A percentile compares a stretch with the other conserved stretches of the same genome.
These are phyloP conservation scores for Spilogale gracilis DNA, from an alignment of 2,113 vertebrate genomes.

Conservation along the genomic window DNA sequence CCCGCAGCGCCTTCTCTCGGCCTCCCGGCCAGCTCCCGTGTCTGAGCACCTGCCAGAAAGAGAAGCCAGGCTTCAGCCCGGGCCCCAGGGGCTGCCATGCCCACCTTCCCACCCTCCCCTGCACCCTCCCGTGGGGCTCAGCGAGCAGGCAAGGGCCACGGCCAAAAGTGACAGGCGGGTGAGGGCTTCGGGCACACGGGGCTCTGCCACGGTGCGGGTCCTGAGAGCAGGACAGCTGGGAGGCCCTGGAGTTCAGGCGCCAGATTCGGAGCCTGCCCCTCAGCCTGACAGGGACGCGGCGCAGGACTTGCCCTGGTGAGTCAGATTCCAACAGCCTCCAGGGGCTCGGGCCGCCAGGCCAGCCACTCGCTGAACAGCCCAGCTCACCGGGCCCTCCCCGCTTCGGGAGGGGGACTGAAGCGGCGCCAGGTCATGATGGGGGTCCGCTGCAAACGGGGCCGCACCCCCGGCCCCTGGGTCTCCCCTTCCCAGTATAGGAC, in stretches of 20 bases:
- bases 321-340: neutral
- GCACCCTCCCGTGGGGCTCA: neutral
- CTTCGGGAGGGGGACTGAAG: neutral
- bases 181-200: neutral
- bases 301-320: neutral
- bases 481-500: neutral
- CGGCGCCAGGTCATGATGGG: neutral
- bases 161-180: neutral
- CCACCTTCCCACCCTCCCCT: neutral
- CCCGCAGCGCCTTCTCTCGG: constrained; percentile 63
- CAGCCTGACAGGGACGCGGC: no score
- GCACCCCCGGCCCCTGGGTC: neutral
- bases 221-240: neutral
- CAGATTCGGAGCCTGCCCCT: neutral
- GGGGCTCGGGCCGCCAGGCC: no score
- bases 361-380: neutral
- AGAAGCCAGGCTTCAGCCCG: neutral
- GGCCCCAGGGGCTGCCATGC: constrained; percentile 34
- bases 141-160: neutral
- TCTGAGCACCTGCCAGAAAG: neutral
- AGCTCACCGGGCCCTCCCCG: neutral
- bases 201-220: neutral
- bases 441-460: neutral
- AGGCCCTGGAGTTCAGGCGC: neutral
- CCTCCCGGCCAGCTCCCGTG: neutral